Conservation (phyloP, 2,888 invertebrate species). For the Dilophus febrilis region DNA sequence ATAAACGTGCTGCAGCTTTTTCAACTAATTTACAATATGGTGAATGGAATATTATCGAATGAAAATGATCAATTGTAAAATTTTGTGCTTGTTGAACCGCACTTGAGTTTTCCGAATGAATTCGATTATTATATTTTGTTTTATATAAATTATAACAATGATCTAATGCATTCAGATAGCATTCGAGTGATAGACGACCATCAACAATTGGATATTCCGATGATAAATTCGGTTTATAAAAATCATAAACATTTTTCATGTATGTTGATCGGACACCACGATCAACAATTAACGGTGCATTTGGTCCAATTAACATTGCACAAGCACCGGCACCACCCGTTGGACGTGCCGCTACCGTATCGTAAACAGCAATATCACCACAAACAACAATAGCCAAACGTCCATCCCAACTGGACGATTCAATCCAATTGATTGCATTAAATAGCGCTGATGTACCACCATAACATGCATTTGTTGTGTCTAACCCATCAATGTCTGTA, state of each 20-base stretch:
- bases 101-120: no score
- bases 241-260: conserved; percentile 93
- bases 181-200: conserved; percentile 84
- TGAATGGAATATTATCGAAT: no score
- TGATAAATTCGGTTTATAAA: conserved; percentile 88
- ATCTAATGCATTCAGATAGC: conserved; percentile 86
- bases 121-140: conserved; percentile 38
- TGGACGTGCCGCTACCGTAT: conserved; percentile 81
- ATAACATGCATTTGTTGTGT: conserved; percentile 96
- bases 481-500: conserved; percentile 87
- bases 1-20: no score
- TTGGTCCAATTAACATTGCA: conserved; percentile 88
- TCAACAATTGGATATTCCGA: conserved; percentile 95
- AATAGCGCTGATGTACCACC: conserved; percentile 96
- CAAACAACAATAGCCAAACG: conserved; percentile 85
- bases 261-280: conserved; percentile 71
- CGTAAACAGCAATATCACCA: conserved; percentile 95
- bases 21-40: no score
- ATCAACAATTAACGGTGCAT: conserved; percentile 86
- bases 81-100: no score
- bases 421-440: conserved; percentile 91
- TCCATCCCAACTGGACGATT: conserved; percentile 94
- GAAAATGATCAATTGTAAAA: no score
- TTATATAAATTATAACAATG: conserved; percentile 76
- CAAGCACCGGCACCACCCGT: conserved; percentile 97